Evolutionary conservation across 2,888 invertebrate genomes (phyloP).

Genomic region (Pyrrhosoma nymphula): DNA sequence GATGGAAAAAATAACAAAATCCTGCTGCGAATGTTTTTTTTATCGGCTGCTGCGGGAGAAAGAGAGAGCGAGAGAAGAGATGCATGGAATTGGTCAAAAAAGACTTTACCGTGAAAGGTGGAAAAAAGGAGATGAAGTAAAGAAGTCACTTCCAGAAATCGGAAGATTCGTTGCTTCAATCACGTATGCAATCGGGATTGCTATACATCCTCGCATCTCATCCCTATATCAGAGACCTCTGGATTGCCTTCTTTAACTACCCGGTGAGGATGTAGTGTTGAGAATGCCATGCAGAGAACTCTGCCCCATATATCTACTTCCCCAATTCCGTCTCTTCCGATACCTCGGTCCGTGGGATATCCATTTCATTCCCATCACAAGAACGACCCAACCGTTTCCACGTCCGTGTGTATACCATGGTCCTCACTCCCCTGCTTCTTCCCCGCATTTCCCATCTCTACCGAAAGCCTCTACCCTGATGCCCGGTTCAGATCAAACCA

Average conservation of each 20-base stretch:
- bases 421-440: neutral
- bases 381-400: too few relatives aligned
- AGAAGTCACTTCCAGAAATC: conserved; percentile 7
- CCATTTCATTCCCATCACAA: neutral
- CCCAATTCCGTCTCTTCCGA: neutral
- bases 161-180: conserved; percentile 30
- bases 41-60: too few relatives aligned
- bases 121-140: neutral
- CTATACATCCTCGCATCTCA: neutral
- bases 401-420: too few relatives aligned
- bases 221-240: too few relatives aligned
- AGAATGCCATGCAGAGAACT: too few relatives aligned
- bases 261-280: too few relatives aligned
- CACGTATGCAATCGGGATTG: neutral
- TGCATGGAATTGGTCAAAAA: neutral
- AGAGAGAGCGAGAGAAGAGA: too few relatives aligned
- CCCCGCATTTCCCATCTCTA: neutral
- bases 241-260: too few relatives aligned
- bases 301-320: neutral
- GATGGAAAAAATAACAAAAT: neutral
- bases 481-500: too few relatives aligned
- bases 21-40: too few relatives aligned
- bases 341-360: neutral
- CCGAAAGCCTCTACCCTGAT: too few relatives aligned
- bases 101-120: too few relatives aligned